Conservation (phyloP, 2,113 vertebrate species). For the Festucalex cinctus region DNA sequence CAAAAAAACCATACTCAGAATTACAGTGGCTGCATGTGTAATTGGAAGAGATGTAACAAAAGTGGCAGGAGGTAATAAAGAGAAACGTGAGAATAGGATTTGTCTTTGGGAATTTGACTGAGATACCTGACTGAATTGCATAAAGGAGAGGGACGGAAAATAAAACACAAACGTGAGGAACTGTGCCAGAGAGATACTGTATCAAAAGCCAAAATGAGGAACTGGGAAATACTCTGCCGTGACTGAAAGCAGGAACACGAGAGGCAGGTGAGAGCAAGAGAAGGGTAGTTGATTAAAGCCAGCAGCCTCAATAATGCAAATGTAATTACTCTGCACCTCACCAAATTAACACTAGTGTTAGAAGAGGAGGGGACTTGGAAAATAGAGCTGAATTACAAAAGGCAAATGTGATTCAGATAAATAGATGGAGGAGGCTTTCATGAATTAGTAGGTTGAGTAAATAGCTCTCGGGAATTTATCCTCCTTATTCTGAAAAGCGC, state of each 20-base stretch:
- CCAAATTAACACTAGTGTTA: slow-evolving; percentile 44
- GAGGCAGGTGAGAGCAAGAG: slow-evolving; percentile 7
- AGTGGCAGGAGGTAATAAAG: background rate
- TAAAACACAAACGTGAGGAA: background rate
- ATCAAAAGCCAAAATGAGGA: background rate
- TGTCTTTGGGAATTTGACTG: background rate
- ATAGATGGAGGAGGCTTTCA: background rate
- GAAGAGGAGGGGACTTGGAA: slow-evolving; percentile 2
- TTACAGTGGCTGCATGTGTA: too few species aligned
- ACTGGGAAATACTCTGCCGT: background rate
- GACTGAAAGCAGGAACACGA: slow-evolving; percentile 13
- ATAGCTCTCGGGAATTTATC: slow-evolving; percentile 4
- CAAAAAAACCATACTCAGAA: too few species aligned
- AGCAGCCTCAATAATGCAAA: slow-evolving; percentile 74
- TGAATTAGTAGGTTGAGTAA: slow-evolving; percentile 1
- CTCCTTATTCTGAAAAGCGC: slow-evolving; percentile 6
- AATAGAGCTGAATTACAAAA: slow-evolving; percentile 4
- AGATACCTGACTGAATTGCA: slow-evolving; percentile 4
- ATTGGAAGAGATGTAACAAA: too few species aligned
- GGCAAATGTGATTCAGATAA: background rate
- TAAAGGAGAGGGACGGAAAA: background rate
- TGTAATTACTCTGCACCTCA: slow-evolving; percentile 69
- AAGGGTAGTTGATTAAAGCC: slow-evolving; percentile 62
- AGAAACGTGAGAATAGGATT: background rate
- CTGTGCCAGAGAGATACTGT: background rate